Base-by-base conservation (phyloP, 2,888 invertebrate species). In the Patella caerulea region DNA sequence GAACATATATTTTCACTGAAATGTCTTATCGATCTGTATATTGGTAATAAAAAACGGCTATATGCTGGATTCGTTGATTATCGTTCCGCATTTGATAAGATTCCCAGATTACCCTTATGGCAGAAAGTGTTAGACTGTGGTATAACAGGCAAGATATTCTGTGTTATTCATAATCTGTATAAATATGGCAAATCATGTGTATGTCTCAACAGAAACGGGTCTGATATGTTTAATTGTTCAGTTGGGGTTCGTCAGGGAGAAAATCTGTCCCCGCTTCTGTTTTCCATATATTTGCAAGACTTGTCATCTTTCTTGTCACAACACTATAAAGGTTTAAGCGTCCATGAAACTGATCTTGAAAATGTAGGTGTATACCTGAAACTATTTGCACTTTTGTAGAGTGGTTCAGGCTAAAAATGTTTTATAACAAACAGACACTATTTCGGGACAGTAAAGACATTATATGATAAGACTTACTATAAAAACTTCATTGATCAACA, bases 341-440 rank as follows among this genome's bases (percentile, higher is more conserved):
- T 59, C 19, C 7, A 14, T 11, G 17, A 19, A 15, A 1, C n/a
- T 24, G 12, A 34, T 19, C 11, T 45, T 5, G 15, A 56, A 2
- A 12, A 24, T 3, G 5, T 19, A 24, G 24, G 11, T n/a, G 29
- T 29, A 24, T 74, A 24, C 24, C 52, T 78, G 34, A 71, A 74
- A 78, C 3, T 75, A 15, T 54, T 78, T 52, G 19, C 72, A 9
- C n/a, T 78, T 7, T 59, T 78, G 12, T 78, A n/a, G n/a, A n/a
- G n/a, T n/a, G n/a, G n/a, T n/a, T n/a, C n/a, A n/a, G n/a, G n/a
- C n/a, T n/a, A n/a, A n/a, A n/a, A n/a, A n/a, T n/a, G n/a, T n/a
- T n/a, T n/a, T n/a, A n/a, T n/a, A n/a, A n/a, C n/a, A n/a, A n/a
- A n/a, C n/a, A n/a, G n/a, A n/a, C n/a, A n/a, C n/a, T n/a, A n/a